These are phyloP conservation scores for Malurus splendens DNA, from an alignment of 2,797 vertebrate genomes.

Conservation along the genomic window DNA sequence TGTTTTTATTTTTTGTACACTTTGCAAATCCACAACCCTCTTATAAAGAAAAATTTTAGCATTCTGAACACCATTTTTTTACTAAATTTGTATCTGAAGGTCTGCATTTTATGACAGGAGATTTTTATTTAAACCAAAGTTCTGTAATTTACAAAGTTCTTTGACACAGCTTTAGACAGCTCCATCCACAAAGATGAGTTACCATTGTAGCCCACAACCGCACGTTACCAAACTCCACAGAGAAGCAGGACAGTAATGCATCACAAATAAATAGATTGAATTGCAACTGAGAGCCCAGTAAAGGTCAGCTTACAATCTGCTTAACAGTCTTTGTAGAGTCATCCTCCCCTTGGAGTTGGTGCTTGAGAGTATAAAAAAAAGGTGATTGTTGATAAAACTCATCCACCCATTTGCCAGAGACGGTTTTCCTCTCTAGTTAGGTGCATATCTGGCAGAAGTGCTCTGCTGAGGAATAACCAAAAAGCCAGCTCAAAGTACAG, in stretches of 20 bases:
- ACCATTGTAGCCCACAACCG: background rate
- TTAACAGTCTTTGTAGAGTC: background rate
- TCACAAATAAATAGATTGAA: background rate
- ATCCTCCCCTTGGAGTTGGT: background rate
- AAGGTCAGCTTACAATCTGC: background rate
- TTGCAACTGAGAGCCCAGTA: background rate
- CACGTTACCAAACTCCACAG: background rate
- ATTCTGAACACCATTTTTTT: background rate
- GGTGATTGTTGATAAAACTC: background rate
- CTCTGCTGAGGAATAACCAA: background rate
- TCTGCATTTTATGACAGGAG: background rate
- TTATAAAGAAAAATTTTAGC: background rate
- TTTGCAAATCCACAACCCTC: background rate
- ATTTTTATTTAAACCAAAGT: background rate
- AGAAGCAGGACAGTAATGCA: rapidly evolving
- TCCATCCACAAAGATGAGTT: background rate
- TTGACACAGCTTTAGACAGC: background rate
- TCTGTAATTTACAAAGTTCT: background rate
- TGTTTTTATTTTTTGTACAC: background rate
- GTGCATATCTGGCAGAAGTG: background rate
- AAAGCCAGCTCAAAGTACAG: conserved; percentile 67
- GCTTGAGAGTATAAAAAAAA: background rate
- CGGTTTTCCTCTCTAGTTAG: background rate
- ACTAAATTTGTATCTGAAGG: background rate
- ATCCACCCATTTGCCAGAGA: background rate